phyloP scores from a whole-genome alignment of 1,140 invertebrate species.

The Penaeus japonicus region DNA sequence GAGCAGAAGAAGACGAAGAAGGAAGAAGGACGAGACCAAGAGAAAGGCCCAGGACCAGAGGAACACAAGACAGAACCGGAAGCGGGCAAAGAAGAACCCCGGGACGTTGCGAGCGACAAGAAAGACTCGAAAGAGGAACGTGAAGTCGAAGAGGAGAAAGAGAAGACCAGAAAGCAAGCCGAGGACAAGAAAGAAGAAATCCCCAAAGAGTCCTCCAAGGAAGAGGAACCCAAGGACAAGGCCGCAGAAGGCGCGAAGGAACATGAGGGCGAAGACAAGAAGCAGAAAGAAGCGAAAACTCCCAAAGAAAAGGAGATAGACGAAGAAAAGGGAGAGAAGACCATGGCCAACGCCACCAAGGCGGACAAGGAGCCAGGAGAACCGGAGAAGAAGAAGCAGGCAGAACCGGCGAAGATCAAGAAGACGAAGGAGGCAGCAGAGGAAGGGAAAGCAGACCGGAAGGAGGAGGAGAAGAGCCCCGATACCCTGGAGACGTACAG shows the following conservation, averaged over 20 bases:
- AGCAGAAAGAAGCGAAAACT: neutral
- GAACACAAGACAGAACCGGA: too few relatives aligned
- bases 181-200: neutral
- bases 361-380: neutral
- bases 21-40: neutral
- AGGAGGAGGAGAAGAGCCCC: conserved; percentile 17
- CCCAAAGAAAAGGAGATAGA: neutral
- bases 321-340: too few relatives aligned
- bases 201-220: too few relatives aligned
- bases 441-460: neutral
- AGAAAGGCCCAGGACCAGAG: neutral
- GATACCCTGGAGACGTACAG: conserved; percentile 58
- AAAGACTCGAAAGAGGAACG: neutral
- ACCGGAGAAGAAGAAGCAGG: neutral
- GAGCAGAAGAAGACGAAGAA: neutral
- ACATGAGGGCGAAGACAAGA: neutral
- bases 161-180: neutral
- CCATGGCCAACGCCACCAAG: neutral
- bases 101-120: too few relatives aligned
- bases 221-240: neutral
- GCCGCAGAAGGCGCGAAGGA: neutral
- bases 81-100: too few relatives aligned
- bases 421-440: neutral
- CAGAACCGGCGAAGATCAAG: neutral
- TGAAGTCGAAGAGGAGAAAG: neutral